phyloP scores from a whole-genome alignment of 2,797 vertebrate genomes.

The Cossypha polioptera region DNA sequence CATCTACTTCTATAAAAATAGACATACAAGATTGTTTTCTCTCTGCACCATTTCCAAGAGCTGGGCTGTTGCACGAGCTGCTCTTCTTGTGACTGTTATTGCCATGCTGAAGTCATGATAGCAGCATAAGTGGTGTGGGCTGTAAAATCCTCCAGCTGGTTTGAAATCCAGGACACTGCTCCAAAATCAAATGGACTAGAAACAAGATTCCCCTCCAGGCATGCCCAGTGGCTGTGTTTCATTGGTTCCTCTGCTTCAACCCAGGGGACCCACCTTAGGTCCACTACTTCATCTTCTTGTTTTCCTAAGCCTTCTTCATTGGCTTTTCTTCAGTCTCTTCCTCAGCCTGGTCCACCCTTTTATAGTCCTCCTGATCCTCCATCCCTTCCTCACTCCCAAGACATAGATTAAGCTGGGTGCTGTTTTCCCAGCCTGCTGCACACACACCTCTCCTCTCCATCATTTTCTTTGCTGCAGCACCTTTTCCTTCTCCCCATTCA shows the following conservation, averaged over 20 bases:
- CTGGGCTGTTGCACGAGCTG: neutral
- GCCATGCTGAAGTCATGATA: neutral
- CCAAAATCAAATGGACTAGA: neutral
- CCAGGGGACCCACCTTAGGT: neutral
- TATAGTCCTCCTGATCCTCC: neutral
- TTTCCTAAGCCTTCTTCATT: neutral
- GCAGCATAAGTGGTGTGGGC: neutral
- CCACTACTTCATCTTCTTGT: neutral
- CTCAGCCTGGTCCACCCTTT: neutral
- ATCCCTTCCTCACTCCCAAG: neutral
- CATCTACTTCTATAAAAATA: neutral
- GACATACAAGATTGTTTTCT: neutral
- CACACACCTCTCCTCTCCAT: neutral
- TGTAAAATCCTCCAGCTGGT: neutral
- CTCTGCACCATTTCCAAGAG: neutral
- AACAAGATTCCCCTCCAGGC: neutral
- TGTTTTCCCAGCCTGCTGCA: neutral
- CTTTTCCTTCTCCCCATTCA: neutral
- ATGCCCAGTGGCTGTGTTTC: neutral
- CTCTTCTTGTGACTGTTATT: neutral
- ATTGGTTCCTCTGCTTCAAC: neutral
- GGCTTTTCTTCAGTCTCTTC: neutral
- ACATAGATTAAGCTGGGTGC: neutral
- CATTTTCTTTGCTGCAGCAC: neutral
- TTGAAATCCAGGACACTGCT: neutral